Conservation (phyloP, 2,797 vertebrate species). For the Yasuhikotakia modesta region DNA sequence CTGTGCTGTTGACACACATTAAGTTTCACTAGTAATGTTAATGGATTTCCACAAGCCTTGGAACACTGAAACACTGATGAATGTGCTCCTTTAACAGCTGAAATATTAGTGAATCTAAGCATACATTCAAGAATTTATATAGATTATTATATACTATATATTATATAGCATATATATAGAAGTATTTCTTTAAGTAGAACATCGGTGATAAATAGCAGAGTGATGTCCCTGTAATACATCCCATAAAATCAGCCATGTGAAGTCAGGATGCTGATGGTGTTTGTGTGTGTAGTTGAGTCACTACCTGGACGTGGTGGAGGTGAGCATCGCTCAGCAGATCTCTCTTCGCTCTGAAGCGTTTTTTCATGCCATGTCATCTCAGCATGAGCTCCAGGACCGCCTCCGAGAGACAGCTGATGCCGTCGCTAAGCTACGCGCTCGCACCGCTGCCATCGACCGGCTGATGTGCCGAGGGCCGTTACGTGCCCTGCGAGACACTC, state of each 20-base stretch:
- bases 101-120: no score
- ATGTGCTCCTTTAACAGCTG: no score
- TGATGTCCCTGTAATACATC: no score
- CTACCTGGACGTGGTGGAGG: constrained; percentile 98
- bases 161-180: no score
- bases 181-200: no score
- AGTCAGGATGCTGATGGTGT: no score
- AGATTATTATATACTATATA: no score
- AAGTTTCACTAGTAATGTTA: no score
- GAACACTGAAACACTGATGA: no score
- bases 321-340: constrained; percentile 98
- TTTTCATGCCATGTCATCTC: constrained; percentile 98
- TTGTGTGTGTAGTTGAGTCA: constrained; percentile 85
- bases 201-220: neutral
- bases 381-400: constrained; percentile 96
- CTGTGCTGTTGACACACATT: neutral
- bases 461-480: constrained; percentile 93
- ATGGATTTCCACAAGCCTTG: no score
- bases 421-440: constrained; percentile 87
- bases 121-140: no score
- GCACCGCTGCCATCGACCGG: constrained; percentile 87
- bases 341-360: constrained; percentile 97
- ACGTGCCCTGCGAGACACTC: constrained; percentile 81
- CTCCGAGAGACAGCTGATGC: constrained; percentile 90
- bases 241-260: neutral